Evolutionary conservation across 2,797 vertebrate genomes (phyloP), one percentile per base, ranked within the genome.

Genomic region (Discoglossus pictus): DNA sequence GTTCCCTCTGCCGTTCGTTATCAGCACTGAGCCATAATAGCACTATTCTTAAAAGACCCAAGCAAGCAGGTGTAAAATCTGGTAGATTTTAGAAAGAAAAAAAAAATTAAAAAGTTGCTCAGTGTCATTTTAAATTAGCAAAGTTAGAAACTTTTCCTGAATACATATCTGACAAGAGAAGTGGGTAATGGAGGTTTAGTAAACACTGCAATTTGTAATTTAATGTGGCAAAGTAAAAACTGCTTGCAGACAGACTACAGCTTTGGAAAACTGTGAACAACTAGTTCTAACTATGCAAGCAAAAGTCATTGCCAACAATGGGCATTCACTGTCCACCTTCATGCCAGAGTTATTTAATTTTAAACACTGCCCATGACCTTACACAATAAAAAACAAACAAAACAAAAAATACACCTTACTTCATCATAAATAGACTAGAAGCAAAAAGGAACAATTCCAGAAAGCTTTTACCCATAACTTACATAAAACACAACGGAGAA

Each of bases 401-500:
- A n/a, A n/a, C n/a, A n/a, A n/a, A n/a, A n/a, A 46, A 39, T 51
- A 34, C 6, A 46, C 43, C 23, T 31, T 55, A 55, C 17, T 7
- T 16, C 43, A 27, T 47, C 43, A 48, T 47, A 47, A 27, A 40
- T 16, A 39, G 39, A 11, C 8, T 20, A 63, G 24, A 35, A 53
- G 10, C 40, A 13, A 58, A 40, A n/a, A 21, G 2, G n/a, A 38
- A 34, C 54, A 13, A 53, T 68, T 61, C 65, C 47, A 61, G 65
- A 68, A 68, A 61, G 38, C 38, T 18, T 35, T 44, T 38, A 38
- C 4, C 35, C n/a, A n/a, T n/a, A n/a, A n/a, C n/a, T n/a, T n/a
- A n/a, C n/a, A n/a, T n/a, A n/a, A 59, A 9, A 44, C 46, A 61
- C 56, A 53, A 68, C 15, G 34, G 46, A 20, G 20, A 39, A 52